phyloP scores from a whole-genome alignment of 2,797 vertebrate species.

The Paratrypauchen microcephalus region DNA sequence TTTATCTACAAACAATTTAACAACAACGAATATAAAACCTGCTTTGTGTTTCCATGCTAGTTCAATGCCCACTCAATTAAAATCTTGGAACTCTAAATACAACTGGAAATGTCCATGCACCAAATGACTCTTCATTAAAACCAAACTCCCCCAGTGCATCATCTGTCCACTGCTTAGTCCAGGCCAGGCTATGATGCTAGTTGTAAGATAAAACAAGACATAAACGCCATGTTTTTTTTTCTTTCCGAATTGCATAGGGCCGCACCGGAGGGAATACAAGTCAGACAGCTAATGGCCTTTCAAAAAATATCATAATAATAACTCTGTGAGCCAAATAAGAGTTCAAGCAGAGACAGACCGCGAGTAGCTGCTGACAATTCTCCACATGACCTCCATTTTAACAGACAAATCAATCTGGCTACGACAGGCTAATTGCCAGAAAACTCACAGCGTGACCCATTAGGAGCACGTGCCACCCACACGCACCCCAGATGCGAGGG shows the following conservation, averaged over 20 bases:
- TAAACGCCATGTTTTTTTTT: constrained; percentile 39
- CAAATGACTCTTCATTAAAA: background rate
- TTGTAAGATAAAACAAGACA: constrained; percentile 21
- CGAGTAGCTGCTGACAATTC: constrained; percentile 38
- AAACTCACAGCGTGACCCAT: constrained; percentile 62
- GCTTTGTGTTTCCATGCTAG: background rate
- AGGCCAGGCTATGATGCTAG: constrained; percentile 20
- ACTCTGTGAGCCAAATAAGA: constrained; percentile 44
- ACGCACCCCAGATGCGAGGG: constrained; percentile 20
- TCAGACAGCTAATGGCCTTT: constrained; percentile 67
- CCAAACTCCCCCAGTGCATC: constrained; percentile 1
- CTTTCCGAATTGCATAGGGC: constrained; percentile 26
- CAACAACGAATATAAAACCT: background rate
- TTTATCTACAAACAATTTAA: background rate
- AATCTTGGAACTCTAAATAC: background rate
- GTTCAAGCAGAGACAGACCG: constrained; percentile 49
- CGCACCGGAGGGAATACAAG: constrained; percentile 33
- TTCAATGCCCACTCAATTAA: background rate
- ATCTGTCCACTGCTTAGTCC: constrained; percentile 18
- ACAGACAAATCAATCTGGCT: constrained; percentile 67
- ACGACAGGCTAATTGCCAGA: constrained; percentile 63
- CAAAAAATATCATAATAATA: constrained; percentile 51
- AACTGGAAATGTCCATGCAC: background rate
- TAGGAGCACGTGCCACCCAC: constrained; percentile 41
- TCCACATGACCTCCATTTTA: constrained; percentile 60